Base-by-base conservation (phyloP, 2,113 vertebrate genomes). In the Saguinus midas region DNA sequence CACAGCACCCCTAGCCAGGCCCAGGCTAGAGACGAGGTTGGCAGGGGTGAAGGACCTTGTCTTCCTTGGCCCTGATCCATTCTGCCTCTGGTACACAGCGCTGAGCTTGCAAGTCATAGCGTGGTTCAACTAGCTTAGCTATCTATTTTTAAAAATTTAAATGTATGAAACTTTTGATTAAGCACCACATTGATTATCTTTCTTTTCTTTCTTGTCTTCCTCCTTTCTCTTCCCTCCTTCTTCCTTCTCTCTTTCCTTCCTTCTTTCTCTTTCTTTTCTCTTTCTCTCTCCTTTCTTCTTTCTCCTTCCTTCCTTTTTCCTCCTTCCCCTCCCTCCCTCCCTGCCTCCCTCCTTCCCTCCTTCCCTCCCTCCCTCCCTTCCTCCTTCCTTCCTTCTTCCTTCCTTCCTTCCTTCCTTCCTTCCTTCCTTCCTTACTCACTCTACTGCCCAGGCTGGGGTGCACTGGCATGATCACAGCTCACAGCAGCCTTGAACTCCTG, bases 71-170 rank as follows among this genome's bases (percentile, higher is more conserved):
- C 37, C 13, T 27, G 25, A 80, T 11, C 37, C 35, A 37, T 17
- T 55, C 20, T 35, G 40, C 37, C 45, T 78, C 70, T 82, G 18
- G 40, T 48, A 10, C 5, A 55, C 3, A 84, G 52, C 6, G 1
- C 35, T 73, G 27, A 81, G 55, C 23, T 29, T 64, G 29, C 11
- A 78, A 66, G 61, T 17, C 50, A n/a, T 8, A 32, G 23, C n/a
- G 43, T 16, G 70, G 23, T 37, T 95, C 66, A 86, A 78, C 21
- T 43, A 43, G 5, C 48, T 1, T 37, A 43, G 8, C 45, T 57
- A n/a, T 9, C 81, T 84, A 93, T 11, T 79, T 86, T 66, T 55
- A 35, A 55, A 93, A 73, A 66, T 78, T 50, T 64, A 90, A 64
- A 78, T 7, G 6, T 16, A 95, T 7, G 14, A 11, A 58, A 80